A percentile compares a stretch with the other conserved stretches of the same genome.
Evolutionary conservation across 2,113 vertebrate species (phyloP).

Genomic region (human (Homo sapiens)): GRCh38 chr1:145763001-145763500

Average conservation of each 20-base stretch:
- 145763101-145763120: too few relatives aligned
- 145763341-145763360: not conserved
- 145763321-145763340: not conserved
- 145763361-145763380: not conserved
- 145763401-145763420: not conserved
- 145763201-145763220: too few relatives aligned
- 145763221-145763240: not conserved
- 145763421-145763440: not conserved
- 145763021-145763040: too few relatives aligned
- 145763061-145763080: too few relatives aligned
- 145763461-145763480: not conserved
- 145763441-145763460: not conserved
- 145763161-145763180: too few relatives aligned
- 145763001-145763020: too few relatives aligned
- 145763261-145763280: not conserved
- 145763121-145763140: too few relatives aligned
- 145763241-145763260: not conserved
- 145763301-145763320: not conserved
- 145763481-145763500: not conserved
- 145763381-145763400: not conserved
- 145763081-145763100: too few relatives aligned
- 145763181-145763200: too few relatives aligned
- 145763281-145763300: not conserved
- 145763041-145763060: too few relatives aligned
- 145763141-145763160: too few relatives aligned